Evolutionary conservation across 2,888 invertebrate genomes (phyloP), one percentile per base, ranked within the genome.

Genomic region (Adineta ricciae): DNA sequence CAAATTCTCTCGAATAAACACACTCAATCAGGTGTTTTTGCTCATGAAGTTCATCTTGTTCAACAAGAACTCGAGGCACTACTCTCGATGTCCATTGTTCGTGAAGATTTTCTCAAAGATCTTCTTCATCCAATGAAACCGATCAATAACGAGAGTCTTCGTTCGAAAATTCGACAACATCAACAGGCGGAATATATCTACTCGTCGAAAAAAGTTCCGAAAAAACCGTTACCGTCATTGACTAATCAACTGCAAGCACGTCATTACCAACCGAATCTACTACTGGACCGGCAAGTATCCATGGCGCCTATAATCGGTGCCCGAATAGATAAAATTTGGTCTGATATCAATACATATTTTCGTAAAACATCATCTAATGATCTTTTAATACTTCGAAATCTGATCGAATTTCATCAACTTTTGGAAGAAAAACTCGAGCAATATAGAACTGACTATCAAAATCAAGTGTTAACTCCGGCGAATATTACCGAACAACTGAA

Each of bases 61-160:
- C 73, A 73, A 38, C 73, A 73, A 38, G 78, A 78, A 41, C 41
- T 78, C 3, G 78, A 78, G 41, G 78, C 78, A n/a, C 38, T 78
- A 11, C 41, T 78, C 11, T 38, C 78, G 1, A 78, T 78, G 78
- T 78, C 78, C 2, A 41, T 41, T 16, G 8, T 78, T 24, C 78
- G 78, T 78, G 41, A 64, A 27, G 27, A 27, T 32, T 3, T 64
- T 64, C 27, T 64, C 11, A 27, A 21, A 41, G 32, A 11, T 41
- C 16, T 64, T 64, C 36, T 36, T 36, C 32, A 36, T 32, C 32
- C 64, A 64, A 64, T 7, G 4, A 9, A 27, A 32, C 9, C 5
- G 32, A 1, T 32, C 9, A 78, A 41, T 41, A 41, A 2, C 14
- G 78, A 78, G 27, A 16, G 16, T n/a, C 0, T 41, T n/a, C 41